Base-by-base conservation (phyloP, 1,140 invertebrate genomes). In the Apis dorsata region DNA sequence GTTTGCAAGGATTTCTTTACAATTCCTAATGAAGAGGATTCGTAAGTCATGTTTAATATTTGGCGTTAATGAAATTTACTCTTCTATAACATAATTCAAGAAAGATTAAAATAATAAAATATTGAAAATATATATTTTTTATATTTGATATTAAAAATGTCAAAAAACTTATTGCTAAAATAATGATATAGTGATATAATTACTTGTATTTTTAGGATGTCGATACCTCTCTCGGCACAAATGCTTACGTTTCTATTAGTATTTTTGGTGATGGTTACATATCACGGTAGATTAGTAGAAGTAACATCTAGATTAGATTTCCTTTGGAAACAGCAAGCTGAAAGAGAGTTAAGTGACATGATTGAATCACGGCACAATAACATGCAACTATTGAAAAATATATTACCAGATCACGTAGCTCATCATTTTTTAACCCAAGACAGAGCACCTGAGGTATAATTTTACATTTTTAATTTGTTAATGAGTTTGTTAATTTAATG, bases 321-420 rank as follows among this genome's bases (percentile, higher is more conserved):
- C 92, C 94, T 99, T 11, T 99, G 98, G 98, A 99, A 99, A 92
- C 96, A 97, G 89, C 98, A 98, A 91, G 98, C 98, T 0, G 97
- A 98, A 92, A 95, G 96, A 69, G 98, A 99, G 91, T 95, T 99
- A 34, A 95, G 95, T n/a, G 98, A 99, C 90, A 99, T 99, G 97
- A 96, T 97, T 83, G 97, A 98, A 88, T 97, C 97, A 9, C 95
- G 97, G 68, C 95, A 97, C 82, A 98, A 98, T 86, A 98, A 98
- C 90, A 95, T 96, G 84, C 97, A 98, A 88, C 94, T 98, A 1
- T 92, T 98, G 65, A 97, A 98, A 90, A 99, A 99, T 91, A 99
- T 99, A 90, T 94, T 99, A 28, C 99, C 99, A 0, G 97, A 98
- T 93, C 98, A 99, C 92, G 99, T 99, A 13, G 98, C 99, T 1